These are phyloP conservation scores for Onychomys leucogaster DNA, from an alignment of 2,797 vertebrate species.

Conservation along the genomic window DNA sequence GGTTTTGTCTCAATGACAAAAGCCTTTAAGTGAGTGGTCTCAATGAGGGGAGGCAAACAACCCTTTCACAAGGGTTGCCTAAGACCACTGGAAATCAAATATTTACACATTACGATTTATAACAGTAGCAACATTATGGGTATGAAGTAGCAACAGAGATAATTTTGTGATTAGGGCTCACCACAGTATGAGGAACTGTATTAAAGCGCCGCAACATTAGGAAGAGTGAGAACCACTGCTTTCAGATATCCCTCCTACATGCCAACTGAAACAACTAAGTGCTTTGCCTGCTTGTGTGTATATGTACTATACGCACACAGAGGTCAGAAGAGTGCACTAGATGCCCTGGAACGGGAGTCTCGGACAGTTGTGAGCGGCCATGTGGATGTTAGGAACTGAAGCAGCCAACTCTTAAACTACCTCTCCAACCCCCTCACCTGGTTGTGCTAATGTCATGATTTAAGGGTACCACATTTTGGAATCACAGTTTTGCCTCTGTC, in stretches of 20 bases:
- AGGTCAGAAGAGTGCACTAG: background rate
- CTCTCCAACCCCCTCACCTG: background rate
- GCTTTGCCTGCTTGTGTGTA: too few relatives aligned
- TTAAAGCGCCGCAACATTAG: background rate
- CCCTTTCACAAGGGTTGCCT: background rate
- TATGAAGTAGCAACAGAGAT: background rate
- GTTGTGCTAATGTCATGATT: constrained; percentile 9
- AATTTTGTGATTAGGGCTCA: background rate
- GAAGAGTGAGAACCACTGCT: background rate
- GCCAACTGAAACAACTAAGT: background rate
- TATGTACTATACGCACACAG: background rate
- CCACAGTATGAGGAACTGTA: background rate
- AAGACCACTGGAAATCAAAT: background rate
- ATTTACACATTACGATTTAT: background rate
- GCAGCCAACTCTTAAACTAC: background rate
- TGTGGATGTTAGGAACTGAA: background rate
- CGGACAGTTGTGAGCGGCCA: background rate
- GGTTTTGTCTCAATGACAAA: background rate
- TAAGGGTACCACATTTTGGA: background rate
- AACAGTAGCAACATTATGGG: background rate
- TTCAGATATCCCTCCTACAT: background rate
- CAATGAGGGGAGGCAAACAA: background rate
- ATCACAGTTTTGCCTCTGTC: background rate
- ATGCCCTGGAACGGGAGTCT: background rate
- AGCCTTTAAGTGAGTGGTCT: background rate